Evolutionary conservation across 1,140 invertebrate species (phyloP), one percentile per base, ranked within the genome.

Genomic region (Rhagoletis pomonella): DNA sequence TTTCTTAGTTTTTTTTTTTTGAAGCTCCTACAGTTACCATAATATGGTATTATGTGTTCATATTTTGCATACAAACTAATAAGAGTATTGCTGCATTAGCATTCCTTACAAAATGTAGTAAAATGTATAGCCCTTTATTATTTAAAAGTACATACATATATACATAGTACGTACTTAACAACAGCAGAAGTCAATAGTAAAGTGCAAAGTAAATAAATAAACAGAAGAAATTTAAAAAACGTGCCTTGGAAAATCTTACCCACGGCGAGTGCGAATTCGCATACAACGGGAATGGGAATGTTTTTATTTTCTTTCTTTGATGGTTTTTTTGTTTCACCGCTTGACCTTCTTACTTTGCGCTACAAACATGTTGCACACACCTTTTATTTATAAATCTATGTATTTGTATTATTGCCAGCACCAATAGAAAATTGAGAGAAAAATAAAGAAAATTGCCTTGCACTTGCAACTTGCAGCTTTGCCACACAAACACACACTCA

Each of bases 171-270:
- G 47, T 81, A 81, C 73, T 81, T 19, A 19, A 81, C 50, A 81
- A 17, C 50, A 55, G 19, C 50, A 10, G 3, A 42, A 81, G 55
- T 50, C 47, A 81, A 55, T n/a, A 55, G 73, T 55, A 19, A 50
- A 81, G 47, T 55, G 73, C 17, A 81, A 81, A 81, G 55, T 55
- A 81, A 81, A 81, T 81, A 81, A 81, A 50, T 47, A 81, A 81
- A 77, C 5, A 67, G 29, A 19, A 67, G 0, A 29, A 50, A 73
- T 73, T 47, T 29, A 44, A 42, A 47, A n/a, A 73, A 44, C 10
- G 14, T 42, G 2, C 42, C 14, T 44, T 12, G 4, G 42, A 29
- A 67, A 4, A 3, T 67, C 29, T 12, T 12, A 59, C 65, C 10
- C 65, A 29, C n/a, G 29, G 39, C 42, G 17, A 17, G 10, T 47